phyloP scores from a whole-genome alignment of 1,140 invertebrate genomes.

The Gonatopus flavifemur region DNA sequence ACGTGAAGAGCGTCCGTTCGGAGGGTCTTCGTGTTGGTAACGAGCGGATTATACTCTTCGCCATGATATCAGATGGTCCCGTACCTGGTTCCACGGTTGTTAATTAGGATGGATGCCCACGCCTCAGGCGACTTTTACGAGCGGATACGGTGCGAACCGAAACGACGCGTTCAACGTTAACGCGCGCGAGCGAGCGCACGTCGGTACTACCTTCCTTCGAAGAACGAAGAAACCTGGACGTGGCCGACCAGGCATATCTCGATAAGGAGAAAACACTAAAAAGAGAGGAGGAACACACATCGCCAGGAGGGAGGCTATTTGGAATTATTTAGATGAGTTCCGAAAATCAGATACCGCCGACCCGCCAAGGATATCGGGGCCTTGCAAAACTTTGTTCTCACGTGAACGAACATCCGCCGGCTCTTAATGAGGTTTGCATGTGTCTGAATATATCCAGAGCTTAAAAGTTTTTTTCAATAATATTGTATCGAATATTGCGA shows the following conservation, averaged over 20 bases:
- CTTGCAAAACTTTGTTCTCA: too few relatives aligned
- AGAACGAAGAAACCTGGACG: too few relatives aligned
- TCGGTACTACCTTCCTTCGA: conserved; percentile 26
- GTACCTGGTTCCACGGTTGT: conserved; percentile 52
- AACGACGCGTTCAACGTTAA: conserved; percentile 43
- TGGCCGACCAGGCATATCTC: conserved; percentile 26
- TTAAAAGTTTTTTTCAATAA: too few relatives aligned
- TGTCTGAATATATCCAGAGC: too few relatives aligned
- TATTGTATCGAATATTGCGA: too few relatives aligned
- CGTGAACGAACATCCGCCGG: too few relatives aligned
- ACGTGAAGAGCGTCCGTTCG: conserved; percentile 33
- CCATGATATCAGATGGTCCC: conserved; percentile 51
- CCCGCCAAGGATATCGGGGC: too few relatives aligned
- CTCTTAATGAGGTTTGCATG: too few relatives aligned
- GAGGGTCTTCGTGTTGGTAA: conserved; percentile 52
- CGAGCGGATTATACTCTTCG: conserved; percentile 51
- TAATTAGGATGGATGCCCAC: conserved; percentile 58
- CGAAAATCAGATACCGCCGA: conserved; percentile 28
- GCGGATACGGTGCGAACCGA: conserved; percentile 49
- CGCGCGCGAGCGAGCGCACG: conserved; percentile 10
- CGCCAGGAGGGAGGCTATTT: conserved; percentile 20
- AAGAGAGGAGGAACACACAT: too few relatives aligned
- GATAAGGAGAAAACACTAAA: conserved; percentile 34
- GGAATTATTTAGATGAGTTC: conserved; percentile 34
- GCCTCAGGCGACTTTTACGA: conserved; percentile 56